phyloP scores from a whole-genome alignment of 2,888 invertebrate species.

The Cheilosia soror region DNA sequence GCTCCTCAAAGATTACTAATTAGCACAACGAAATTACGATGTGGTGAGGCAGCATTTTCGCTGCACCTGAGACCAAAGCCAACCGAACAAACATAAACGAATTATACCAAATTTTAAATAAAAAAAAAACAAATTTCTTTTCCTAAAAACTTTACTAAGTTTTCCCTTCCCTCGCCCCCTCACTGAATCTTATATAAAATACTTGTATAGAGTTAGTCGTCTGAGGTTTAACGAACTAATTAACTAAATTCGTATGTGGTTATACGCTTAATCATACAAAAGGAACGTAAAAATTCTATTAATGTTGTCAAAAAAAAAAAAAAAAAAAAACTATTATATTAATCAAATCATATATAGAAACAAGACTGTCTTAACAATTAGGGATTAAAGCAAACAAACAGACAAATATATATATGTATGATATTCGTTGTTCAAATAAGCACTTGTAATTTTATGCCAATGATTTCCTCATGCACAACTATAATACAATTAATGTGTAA shows the following conservation, averaged over 20 bases:
- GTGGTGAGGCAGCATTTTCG: constrained; percentile 66
- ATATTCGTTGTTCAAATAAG: constrained; percentile 69
- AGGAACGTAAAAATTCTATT: constrained; percentile 62
- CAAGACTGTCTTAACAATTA: constrained; percentile 77
- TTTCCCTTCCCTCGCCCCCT: neutral
- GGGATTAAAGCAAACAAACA: constrained; percentile 64
- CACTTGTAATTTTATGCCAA: constrained; percentile 68
- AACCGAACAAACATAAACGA: constrained; percentile 75
- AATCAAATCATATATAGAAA: constrained; percentile 76
- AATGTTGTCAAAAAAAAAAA: constrained; percentile 53
- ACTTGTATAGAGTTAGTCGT: constrained; percentile 50
- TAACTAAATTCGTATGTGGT: constrained; percentile 51
- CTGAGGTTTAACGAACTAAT: constrained; percentile 46
- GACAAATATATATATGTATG: constrained; percentile 57
- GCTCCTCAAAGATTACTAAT: constrained; percentile 52
- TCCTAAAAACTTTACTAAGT: constrained; percentile 6
- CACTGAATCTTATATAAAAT: constrained; percentile 10
- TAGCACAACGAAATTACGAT: constrained; percentile 70
- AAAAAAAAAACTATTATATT: constrained; percentile 68
- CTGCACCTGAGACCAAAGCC: constrained; percentile 73
- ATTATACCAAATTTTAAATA: constrained; percentile 74
- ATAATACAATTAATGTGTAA: constrained; percentile 63
- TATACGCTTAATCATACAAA: constrained; percentile 46
- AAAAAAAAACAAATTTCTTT: constrained; percentile 26
- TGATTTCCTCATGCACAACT: constrained; percentile 69